Base-by-base conservation (phyloP, 2,113 vertebrate species). In the Epinephelus fuscoguttatus region DNA sequence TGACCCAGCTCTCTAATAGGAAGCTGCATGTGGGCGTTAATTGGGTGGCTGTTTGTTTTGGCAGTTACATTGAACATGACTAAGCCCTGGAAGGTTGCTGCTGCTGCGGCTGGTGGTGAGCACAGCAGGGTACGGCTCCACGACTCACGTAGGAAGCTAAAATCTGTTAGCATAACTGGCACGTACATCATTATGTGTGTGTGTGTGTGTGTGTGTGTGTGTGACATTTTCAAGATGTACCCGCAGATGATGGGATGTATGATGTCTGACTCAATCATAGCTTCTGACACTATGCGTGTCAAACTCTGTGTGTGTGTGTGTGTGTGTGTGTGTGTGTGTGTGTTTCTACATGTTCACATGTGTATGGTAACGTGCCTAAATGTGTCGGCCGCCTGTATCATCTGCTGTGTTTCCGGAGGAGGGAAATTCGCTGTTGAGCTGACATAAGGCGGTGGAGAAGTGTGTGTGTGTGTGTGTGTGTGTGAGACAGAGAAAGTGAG, bases 341-440 rank as follows among this genome's bases (percentile, higher is more conserved):
- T 60, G 40, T 53, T 4, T 52, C 18, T 49, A 30, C 3, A 10
- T 30, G 56, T 60, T 3, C 53, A 18, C 25, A 11, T 11, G 4
- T 14, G 68, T 23, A 23, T 18, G 57, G 64, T 66, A 62, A 82
- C 68, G 76, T 74, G 76, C n/a, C n/a, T 84, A 73, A 73, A 63
- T 55, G 63, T 70, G 84, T 77, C 8, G 37, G 79, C 72, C 10
- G 19, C 23, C 77, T 47, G 72, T 70, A 70, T 89, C 89, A 82
- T 92, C 89, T 89, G 89, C 80, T 79, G 67, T 52, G 78, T 63
- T 80, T 88, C 76, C 19, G 42, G 81, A 75, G 67, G 74, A 77
- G 68, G 63, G 45, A 81, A 33, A 75, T 68, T 79, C 4, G 45
- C 74, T 80, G 74, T 76, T 6, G 59, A 49, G 81, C 75, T 74